phyloP scores from a whole-genome alignment of 2,888 invertebrate genomes.

The Brachypterus glaber region DNA sequence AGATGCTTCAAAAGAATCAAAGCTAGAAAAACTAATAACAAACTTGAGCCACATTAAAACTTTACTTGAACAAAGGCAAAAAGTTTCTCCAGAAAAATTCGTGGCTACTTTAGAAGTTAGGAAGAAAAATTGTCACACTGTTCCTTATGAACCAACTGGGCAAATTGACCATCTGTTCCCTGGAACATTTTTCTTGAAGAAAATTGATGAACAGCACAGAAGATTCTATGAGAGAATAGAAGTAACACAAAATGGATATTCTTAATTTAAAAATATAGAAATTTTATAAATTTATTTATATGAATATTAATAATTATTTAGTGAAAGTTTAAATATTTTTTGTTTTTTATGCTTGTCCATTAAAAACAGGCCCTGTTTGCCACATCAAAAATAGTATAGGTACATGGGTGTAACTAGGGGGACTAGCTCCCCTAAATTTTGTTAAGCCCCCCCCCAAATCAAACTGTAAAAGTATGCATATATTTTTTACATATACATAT shows the following conservation, averaged over 20 bases:
- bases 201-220: constrained; percentile 78
- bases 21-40: constrained; percentile 54
- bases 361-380: no score
- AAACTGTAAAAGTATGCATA: no score
- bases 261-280: no score
- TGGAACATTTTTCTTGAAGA: constrained; percentile 81
- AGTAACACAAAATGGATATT: constrained; percentile 32
- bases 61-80: constrained; percentile 58
- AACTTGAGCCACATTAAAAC: constrained; percentile 59
- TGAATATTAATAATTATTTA: no score
- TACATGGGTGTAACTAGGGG: no score
- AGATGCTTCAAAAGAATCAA: constrained; percentile 49
- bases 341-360: no score
- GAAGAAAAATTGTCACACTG: constrained; percentile 76
- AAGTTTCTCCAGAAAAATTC: constrained; percentile 68
- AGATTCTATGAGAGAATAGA: constrained; percentile 60
- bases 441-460: no score
- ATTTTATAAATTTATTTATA: no score
- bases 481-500: no score
- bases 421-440: no score
- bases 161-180: constrained; percentile 65
- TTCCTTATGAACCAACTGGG: constrained; percentile 74
- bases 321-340: no score
- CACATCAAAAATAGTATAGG: no score
- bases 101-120: constrained; percentile 67